These are phyloP conservation scores for Colaptes auratus DNA, from an alignment of 2,113 vertebrate species.

Conservation along the genomic window DNA sequence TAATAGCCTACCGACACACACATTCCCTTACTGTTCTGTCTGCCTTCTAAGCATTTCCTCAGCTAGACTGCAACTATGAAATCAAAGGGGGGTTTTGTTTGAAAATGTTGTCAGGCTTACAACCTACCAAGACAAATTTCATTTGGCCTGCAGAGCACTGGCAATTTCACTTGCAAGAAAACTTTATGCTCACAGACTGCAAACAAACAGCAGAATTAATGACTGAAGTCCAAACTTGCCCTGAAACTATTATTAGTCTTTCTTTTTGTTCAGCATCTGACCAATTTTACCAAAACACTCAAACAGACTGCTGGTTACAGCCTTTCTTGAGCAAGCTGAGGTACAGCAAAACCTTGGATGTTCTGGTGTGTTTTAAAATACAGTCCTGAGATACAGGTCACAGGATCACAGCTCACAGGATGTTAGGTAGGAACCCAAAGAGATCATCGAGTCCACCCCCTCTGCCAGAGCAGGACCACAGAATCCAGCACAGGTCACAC, in stretches of 20 bases:
- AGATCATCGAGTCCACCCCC: no score
- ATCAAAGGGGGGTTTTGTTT: neutral
- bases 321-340: neutral
- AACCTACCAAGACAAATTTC: neutral
- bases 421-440: no score
- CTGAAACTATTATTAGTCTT: neutral
- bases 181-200: neutral
- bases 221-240: neutral
- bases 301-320: neutral
- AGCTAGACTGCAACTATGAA: neutral
- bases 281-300: neutral
- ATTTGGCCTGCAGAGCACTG: neutral
- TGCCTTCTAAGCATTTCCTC: neutral
- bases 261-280: neutral
- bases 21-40: neutral
- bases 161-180: neutral
- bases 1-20: neutral
- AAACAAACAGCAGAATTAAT: neutral
- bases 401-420: no score
- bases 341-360: neutral
- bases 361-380: neutral
- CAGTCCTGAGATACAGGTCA: neutral
- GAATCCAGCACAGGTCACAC: no score
- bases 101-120: neutral
- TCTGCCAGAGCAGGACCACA: no score